Evolutionary conservation across 2,113 vertebrate species (phyloP).

Genomic region (Pantherophis guttatus): DNA sequence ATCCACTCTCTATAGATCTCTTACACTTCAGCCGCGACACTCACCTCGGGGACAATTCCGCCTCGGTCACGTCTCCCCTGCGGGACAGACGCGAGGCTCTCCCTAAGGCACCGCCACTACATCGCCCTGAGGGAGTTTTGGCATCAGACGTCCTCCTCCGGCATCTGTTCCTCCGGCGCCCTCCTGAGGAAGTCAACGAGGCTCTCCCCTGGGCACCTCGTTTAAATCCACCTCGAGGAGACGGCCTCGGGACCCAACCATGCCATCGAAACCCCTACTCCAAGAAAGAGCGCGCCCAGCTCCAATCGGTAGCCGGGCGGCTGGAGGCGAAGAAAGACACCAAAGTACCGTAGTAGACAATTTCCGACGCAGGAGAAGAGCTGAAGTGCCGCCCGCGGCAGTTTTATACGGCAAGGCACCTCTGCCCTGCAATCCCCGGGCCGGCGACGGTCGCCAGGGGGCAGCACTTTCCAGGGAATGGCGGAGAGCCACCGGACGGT

Average conservation of each 20-base stretch:
- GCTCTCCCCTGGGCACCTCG: not conserved
- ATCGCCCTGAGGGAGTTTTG: not conserved
- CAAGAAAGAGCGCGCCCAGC: not conserved
- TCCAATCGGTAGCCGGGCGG: not conserved
- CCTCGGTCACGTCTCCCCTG: not conserved
- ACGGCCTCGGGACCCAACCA: not conserved
- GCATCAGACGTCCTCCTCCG: not conserved
- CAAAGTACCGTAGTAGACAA: not conserved
- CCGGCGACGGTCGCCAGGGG: slow-evolving; percentile 1
- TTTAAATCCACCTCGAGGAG: not conserved
- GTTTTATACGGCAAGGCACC: not conserved
- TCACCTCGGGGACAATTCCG: not conserved
- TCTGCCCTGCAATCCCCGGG: no score
- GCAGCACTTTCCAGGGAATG: not conserved
- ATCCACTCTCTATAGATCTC: not conserved
- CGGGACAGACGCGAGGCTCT: not conserved
- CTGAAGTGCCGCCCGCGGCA: not conserved
- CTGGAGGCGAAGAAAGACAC: not conserved
- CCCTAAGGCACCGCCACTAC: not conserved
- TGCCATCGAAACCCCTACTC: not conserved
- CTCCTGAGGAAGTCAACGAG: not conserved
- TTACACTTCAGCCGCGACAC: not conserved
- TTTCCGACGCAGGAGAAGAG: not conserved
- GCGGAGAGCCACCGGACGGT: not conserved
- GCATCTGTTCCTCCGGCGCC: not conserved